Evolutionary conservation across 2,888 invertebrate species (phyloP).

Genomic region (Phrixothrix hirtus): DNA sequence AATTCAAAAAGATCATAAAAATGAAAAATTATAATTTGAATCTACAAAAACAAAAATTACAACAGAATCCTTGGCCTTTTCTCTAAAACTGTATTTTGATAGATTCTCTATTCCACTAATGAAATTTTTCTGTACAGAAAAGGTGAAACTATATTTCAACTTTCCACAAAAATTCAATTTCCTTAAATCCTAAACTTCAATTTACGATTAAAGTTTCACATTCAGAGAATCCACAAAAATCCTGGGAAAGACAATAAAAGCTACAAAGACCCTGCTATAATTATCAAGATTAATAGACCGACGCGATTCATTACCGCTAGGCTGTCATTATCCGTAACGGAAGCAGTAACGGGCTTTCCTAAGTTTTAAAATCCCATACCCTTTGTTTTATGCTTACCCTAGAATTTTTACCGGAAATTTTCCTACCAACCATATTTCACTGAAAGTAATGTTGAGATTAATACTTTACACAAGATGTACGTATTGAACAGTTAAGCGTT

Average conservation of each 20-base stretch:
- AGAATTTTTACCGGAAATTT: constrained; percentile 2
- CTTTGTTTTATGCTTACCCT: constrained; percentile 35
- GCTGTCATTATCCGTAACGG: constrained; percentile 32
- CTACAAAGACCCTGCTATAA: constrained; percentile 34
- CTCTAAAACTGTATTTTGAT: no score
- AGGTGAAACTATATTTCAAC: not conserved
- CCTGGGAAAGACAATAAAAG: constrained; percentile 35
- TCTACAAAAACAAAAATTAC: no score
- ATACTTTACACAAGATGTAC: no score
- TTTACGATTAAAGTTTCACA: constrained; percentile 22
- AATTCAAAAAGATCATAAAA: no score
- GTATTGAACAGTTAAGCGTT: no score
- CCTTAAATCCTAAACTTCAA: constrained; percentile 22
- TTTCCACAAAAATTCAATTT: constrained; percentile 32
- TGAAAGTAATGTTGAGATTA: no score
- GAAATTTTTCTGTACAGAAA: not conserved
- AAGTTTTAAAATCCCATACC: constrained; percentile 36
- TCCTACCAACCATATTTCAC: no score
- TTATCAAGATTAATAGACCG: constrained; percentile 40
- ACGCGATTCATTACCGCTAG: constrained; percentile 36
- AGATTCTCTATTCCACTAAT: no score
- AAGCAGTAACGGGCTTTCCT: constrained; percentile 38
- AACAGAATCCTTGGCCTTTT: no score
- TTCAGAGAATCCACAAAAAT: constrained; percentile 25
- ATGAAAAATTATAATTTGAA: not conserved